These are phyloP conservation scores for Urocitellus parryii DNA, from an alignment of 2,113 vertebrate species.

Conservation along the genomic window DNA sequence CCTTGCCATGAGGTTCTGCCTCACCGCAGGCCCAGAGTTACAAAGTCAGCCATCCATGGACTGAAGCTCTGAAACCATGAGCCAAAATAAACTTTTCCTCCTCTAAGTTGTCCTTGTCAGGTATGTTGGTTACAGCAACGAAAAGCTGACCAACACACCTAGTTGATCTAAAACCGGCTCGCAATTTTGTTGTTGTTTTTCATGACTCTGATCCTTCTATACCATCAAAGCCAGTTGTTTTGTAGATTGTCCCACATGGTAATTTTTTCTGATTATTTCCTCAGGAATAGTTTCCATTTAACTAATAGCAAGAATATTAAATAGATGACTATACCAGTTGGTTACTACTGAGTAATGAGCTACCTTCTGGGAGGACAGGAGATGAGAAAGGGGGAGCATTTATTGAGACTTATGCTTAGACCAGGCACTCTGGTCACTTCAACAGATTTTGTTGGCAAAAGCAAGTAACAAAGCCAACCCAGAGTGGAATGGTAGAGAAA, in stretches of 20 bases:
- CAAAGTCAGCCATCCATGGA: no score
- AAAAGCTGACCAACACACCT: neutral
- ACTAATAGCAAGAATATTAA: slow-evolving; percentile 1
- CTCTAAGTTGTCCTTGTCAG: no score
- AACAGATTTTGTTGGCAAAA: neutral
- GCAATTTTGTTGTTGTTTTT: neutral
- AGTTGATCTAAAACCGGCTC: neutral
- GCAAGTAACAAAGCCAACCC: slow-evolving; percentile 40
- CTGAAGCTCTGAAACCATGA: no score
- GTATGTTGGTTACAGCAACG: no score
- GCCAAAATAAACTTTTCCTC: no score
- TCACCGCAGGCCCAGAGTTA: no score
- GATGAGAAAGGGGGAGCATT: neutral
- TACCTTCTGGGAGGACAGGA: no score
- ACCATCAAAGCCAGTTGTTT: neutral
- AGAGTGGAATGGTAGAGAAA: neutral
- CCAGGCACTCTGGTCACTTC: neutral
- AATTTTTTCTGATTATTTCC: slow-evolving; percentile 34
- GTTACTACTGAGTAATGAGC: neutral
- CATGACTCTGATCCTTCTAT: neutral
- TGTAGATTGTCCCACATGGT: neutral
- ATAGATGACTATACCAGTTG: neutral
- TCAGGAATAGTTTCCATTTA: slow-evolving; percentile 47
- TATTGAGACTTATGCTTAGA: neutral
- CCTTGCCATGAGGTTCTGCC: no score